Percentiles rank a stretch among this genome's conserved stretches.
Evolutionary conservation across 2,888 invertebrate genomes (phyloP).

Genomic region (Cephus runcator): DNA sequence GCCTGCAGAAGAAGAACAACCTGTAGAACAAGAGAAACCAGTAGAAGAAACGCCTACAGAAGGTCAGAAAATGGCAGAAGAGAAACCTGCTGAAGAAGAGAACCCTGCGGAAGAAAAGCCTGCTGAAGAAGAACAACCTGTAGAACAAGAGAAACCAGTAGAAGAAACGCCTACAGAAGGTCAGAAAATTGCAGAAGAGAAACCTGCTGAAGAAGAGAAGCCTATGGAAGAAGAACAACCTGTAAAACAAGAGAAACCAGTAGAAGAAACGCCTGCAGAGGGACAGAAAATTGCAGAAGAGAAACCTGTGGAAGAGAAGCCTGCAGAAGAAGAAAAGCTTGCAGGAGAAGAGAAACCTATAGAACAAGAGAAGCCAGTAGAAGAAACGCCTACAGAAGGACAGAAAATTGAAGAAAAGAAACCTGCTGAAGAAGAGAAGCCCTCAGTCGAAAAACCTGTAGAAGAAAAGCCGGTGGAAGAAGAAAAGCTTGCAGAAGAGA

Average conservation of each 20-base stretch:
- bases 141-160: too few relatives aligned
- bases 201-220: not conserved
- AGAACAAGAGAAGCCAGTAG: slow-evolving; percentile 15
- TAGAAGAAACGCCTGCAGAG: slow-evolving; percentile 6
- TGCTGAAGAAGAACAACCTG: too few relatives aligned
- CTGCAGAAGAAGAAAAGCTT: slow-evolving; percentile 21
- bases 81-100: not conserved
- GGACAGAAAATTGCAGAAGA: slow-evolving; percentile 2
- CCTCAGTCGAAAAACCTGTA: too few relatives aligned
- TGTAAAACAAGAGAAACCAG: slow-evolving; percentile 2
- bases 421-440: slow-evolving; percentile 7
- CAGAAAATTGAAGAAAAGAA: not conserved
- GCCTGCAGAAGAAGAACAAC: not conserved
- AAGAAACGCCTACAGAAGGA: slow-evolving; percentile 18
- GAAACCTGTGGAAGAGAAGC: slow-evolving; percentile 20
- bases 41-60: not conserved
- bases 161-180: slow-evolving; percentile 5
- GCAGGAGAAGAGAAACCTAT: slow-evolving; percentile 13
- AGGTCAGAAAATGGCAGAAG: not conserved
- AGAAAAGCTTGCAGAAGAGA: not conserved
- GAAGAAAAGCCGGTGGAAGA: too few relatives aligned
- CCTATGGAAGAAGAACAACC: slow-evolving; percentile 12
- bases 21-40: not conserved
- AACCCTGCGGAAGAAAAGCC: not conserved
- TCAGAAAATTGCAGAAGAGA: not conserved